Evolutionary conservation across 2,888 invertebrate species (phyloP), one percentile per base, ranked within the genome.

Genomic region (Leucoma salicis): DNA sequence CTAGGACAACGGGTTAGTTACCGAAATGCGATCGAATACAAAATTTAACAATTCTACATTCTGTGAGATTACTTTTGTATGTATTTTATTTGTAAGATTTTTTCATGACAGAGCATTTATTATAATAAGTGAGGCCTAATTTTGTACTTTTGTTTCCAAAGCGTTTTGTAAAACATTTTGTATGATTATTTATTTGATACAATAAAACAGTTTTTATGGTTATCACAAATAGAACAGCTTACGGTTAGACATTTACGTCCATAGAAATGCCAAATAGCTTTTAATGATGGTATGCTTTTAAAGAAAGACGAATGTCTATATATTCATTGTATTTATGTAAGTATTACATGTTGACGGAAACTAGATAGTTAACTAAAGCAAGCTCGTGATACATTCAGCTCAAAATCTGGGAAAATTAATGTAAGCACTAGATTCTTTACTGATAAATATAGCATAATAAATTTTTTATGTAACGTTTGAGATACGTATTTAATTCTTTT

Each of bases 231-330:
- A 68, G 57, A 57, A 69, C 69, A 70, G 75, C 70, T 73, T 74
- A 70, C 63, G 61, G 73, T 61, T 74, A 70, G 75, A 83, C 74
- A 67, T 73, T 70, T 74, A 79, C 88, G 88, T 89, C 88, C 88
- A 78, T 71, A 56, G 79, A 80, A 87, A 81, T 89, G 88, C 88
- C 88, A 89, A 89, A 89, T 89, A 88, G 84, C 77, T 80, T 79
- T 68, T 83, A 82, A 73, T 74, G 67, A 71, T 53, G 62, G 63
- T 74, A 74, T 64, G 75, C 69, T 73, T 69, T 63, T 21, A 63
- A 44, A 63, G 59, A 63, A 59, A 56, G 63, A 56, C 55, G 53
- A 61, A 61, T 62, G 63, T 69, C 63, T 60, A 49, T 14, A n/a
- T n/a, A 62, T 56, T 63, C 63, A 66, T 58, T 55, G 63, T 71